Percentiles rank a stretch among this genome's conserved stretches.
These are phyloP conservation scores for Malthinus flaveolus DNA, from an alignment of 2,888 invertebrate genomes.

Conservation along the genomic window DNA sequence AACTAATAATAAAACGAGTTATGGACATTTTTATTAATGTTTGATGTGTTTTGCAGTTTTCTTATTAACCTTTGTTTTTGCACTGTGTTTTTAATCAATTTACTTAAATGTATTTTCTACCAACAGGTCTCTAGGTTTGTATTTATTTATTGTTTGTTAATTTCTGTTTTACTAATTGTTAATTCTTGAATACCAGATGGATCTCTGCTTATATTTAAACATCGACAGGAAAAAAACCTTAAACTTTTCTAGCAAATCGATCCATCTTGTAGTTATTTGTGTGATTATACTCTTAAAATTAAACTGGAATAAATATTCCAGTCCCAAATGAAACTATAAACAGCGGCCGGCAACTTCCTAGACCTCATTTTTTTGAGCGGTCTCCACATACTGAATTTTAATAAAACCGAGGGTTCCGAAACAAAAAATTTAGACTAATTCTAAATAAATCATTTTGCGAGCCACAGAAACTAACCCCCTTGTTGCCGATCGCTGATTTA, in stretches of 20 bases:
- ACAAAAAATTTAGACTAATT: no score
- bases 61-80: background rate
- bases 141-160: background rate
- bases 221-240: background rate
- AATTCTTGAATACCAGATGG: slow-evolving; percentile 2
- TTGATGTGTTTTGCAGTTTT: slow-evolving; percentile 27
- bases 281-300: no score
- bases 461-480: no score
- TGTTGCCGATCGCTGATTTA: no score
- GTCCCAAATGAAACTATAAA: background rate
- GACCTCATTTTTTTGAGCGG: no score
- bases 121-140: background rate
- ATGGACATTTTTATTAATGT: slow-evolving; percentile 40
- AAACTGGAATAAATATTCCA: background rate
- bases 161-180: background rate
- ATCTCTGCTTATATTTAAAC: background rate
- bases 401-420: no score
- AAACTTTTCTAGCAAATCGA: no score
- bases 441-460: no score
- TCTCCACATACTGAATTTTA: no score
- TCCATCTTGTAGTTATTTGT: background rate
- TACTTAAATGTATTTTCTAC: background rate
- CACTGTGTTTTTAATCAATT: background rate
- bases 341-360: no score
- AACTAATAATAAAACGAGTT: slow-evolving; percentile 40